These are phyloP conservation scores for Cephus pulcher DNA, from an alignment of 2,888 invertebrate species.

Conservation along the genomic window DNA sequence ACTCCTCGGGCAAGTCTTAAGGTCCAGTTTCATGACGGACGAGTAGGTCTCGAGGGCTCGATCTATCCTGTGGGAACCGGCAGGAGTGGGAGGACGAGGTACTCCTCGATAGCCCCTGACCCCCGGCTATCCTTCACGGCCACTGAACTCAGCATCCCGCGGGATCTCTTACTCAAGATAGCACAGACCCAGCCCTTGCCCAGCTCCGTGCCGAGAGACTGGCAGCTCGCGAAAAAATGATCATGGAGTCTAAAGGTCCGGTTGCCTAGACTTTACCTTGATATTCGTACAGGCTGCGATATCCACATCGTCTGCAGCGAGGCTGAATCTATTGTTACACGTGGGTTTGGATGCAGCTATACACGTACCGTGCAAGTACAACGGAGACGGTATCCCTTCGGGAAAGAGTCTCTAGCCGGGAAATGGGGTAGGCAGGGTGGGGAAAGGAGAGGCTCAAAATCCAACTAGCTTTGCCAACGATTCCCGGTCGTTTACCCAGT, in stretches of 20 bases:
- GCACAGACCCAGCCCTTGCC: conserved; percentile 18
- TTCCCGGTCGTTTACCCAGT: conserved; percentile 66
- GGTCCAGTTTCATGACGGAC: conserved; percentile 56
- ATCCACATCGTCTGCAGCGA: no score
- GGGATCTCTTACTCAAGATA: conserved; percentile 59
- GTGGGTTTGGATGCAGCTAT: no score
- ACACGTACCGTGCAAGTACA: no score
- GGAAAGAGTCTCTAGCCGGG: no score
- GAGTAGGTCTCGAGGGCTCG: conserved; percentile 64
- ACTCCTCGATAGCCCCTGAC: conserved; percentile 62
- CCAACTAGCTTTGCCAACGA: conserved; percentile 57
- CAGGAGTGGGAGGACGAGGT: conserved; percentile 40
- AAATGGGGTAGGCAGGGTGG: no score
- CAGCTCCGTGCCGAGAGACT: not conserved
- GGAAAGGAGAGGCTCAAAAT: conserved; percentile 29
- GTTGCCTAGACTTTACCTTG: no score
- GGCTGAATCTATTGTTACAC: no score
- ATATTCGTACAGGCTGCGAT: no score
- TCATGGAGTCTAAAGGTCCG: no score
- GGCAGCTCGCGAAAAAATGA: not conserved
- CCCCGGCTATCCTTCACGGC: conserved; percentile 63
- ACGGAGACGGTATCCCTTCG: no score
- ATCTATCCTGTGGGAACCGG: conserved; percentile 55
- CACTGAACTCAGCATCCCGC: conserved; percentile 54
- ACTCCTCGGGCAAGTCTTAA: conserved; percentile 36